Conservation (phyloP, 2,113 vertebrate species). For the Pluvialis apricaria region DNA sequence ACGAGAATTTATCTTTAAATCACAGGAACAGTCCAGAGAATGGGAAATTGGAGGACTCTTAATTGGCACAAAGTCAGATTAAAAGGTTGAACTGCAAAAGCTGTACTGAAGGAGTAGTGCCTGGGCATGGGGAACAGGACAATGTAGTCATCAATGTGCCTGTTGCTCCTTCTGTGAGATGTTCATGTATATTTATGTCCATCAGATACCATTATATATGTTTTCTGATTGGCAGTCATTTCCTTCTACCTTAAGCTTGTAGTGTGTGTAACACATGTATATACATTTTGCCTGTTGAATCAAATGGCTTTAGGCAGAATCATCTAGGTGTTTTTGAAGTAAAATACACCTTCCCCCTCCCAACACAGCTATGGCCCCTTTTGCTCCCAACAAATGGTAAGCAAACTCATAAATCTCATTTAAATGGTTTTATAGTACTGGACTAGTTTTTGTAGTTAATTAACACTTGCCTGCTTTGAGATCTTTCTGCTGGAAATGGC, state of each 20-base stretch:
- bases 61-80: background rate
- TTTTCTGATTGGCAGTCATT: background rate
- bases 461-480: background rate
- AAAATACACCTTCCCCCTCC: background rate
- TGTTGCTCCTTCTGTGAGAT: background rate
- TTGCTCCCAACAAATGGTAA: background rate
- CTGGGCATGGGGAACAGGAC: background rate
- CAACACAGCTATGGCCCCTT: background rate
- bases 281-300: background rate
- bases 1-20: background rate
- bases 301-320: background rate
- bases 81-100: background rate
- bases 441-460: background rate
- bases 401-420: background rate
- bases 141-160: background rate
- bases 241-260: background rate
- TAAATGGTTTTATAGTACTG: background rate
- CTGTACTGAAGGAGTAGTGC: background rate
- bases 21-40: background rate
- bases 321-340: background rate
- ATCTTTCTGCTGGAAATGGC: background rate
- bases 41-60: background rate
- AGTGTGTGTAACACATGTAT: background rate
- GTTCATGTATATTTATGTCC: background rate
- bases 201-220: background rate